Evolutionary conservation across 2,113 vertebrate species (phyloP), one percentile per base, ranked within the genome.

Genomic region (Tragelaphus buxtoni): DNA sequence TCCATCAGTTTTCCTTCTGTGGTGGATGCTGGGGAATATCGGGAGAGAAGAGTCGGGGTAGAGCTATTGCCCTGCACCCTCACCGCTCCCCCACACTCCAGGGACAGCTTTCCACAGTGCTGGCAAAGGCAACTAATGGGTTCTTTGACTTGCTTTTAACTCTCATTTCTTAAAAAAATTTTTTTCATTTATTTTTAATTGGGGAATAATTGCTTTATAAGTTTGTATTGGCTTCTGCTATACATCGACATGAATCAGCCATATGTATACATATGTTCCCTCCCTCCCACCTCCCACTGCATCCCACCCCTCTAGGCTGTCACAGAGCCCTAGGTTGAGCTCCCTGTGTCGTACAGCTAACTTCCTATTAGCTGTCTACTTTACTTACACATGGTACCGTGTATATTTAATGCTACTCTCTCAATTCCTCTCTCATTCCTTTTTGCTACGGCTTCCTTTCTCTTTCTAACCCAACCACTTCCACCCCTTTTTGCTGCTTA

Each of bases 21-120:
- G 39, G 42, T 92, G 63, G 65, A 90, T 80, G 85, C 96, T 94
- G 61, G 81, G 82, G 56, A 82, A 83, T 45, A 58, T 53, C 11
- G 28, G n/a, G 56, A 83, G 4, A 94, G 91, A 95, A 94, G 92
- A 51, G 51, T 60, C 9, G 45, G 35, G 74, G 81, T 80, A 60
- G 74, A 26, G 53, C 4, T 47, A 45, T 32, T 45, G 32, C 14
- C 14, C 32, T 26, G 24, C 24, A 16, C 6, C 5, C 11, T 14
- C 81, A 35, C 4, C 0, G 0, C 8, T 3, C 13, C 76, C 30
- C 56, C 3, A 13, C 2, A 5, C 1, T 7, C n/a, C 18, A 28
- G 26, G 14, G 11, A 26, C 0, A 14, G 5, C 84, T 55, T 85
- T 26, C 30, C 63, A 35, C 4, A 28, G 58, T 0, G 3, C 76